Percentiles rank a stretch among this genome's conserved stretches.
phyloP scores from a whole-genome alignment of 1,140 invertebrate genomes.

The Leguminivora glycinivorella region DNA sequence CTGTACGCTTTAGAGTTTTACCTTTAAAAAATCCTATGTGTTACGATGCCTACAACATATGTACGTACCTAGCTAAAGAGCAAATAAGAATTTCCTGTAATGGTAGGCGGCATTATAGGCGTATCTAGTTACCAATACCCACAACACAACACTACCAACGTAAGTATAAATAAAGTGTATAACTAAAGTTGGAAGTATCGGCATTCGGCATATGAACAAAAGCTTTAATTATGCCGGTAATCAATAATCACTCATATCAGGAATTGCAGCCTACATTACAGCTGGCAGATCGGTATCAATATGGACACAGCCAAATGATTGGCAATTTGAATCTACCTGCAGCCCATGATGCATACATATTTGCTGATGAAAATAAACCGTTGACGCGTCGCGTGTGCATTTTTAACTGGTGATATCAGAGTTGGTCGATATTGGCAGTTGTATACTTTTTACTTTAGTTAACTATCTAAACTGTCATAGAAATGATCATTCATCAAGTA shows the following conservation, averaged over 20 bases:
- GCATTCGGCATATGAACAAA: too few species aligned
- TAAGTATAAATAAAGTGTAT: too few species aligned
- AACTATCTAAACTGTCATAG: not conserved
- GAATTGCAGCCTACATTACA: not conserved
- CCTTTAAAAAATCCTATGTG: too few species aligned
- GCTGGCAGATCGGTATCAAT: constrained; percentile 1
- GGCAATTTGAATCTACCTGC: not conserved
- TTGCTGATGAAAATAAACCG: not conserved
- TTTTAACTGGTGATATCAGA: constrained; percentile 8
- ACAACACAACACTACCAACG: too few species aligned
- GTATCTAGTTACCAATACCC: too few species aligned
- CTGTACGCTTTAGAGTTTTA: too few species aligned
- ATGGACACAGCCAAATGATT: not conserved
- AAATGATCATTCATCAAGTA: too few species aligned
- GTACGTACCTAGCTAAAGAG: too few species aligned
- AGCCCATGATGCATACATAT: not conserved
- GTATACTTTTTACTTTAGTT: not conserved
- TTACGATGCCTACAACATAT: too few species aligned
- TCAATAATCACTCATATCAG: not conserved
- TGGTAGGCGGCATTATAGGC: too few species aligned
- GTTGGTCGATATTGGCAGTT: not conserved
- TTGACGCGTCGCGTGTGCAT: not conserved
- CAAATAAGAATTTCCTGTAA: too few species aligned
- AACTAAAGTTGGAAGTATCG: too few species aligned
- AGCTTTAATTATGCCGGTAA: not conserved